Evolutionary conservation across 2,888 invertebrate species (phyloP).

Genomic region (Anorthoa munda): DNA sequence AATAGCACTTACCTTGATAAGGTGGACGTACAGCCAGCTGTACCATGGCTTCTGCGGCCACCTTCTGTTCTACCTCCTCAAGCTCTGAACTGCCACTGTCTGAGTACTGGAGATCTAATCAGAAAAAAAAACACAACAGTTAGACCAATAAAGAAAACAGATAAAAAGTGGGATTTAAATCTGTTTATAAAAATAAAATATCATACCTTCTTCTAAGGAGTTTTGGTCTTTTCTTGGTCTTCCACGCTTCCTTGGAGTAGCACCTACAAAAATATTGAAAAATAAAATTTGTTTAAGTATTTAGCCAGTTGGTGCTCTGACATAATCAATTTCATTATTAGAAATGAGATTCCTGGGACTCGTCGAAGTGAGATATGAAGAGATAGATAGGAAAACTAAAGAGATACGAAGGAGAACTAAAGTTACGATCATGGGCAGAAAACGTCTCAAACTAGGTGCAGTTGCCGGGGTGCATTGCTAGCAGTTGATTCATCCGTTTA

Average conservation of each 20-base stretch:
- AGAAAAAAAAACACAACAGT: background rate
- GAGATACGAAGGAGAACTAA: no score
- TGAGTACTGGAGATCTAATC: slow-evolving; percentile 87
- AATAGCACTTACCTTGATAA: slow-evolving; percentile 53
- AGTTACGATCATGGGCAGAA: no score
- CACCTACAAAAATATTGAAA: slow-evolving; percentile 70
- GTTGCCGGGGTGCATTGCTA: no score
- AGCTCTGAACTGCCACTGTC: slow-evolving; percentile 89
- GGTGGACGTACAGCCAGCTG: slow-evolving; percentile 89
- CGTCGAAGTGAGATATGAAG: no score
- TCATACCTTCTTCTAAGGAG: slow-evolving; percentile 93
- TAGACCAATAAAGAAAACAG: background rate
- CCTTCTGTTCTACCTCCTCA: slow-evolving; percentile 91
- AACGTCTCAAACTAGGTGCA: no score
- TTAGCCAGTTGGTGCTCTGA: no score
- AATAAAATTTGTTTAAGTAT: background rate
- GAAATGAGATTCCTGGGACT: no score
- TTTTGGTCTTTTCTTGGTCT: slow-evolving; percentile 91
- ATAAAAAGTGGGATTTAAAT: background rate
- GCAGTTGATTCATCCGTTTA: no score
- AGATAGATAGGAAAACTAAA: no score
- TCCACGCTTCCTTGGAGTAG: slow-evolving; percentile 85
- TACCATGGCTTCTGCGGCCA: slow-evolving; percentile 95
- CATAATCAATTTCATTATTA: no score
- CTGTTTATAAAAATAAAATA: background rate